Conservation (phyloP, 1,140 invertebrate genomes). For the Zaprionus ghesquierei region DNA sequence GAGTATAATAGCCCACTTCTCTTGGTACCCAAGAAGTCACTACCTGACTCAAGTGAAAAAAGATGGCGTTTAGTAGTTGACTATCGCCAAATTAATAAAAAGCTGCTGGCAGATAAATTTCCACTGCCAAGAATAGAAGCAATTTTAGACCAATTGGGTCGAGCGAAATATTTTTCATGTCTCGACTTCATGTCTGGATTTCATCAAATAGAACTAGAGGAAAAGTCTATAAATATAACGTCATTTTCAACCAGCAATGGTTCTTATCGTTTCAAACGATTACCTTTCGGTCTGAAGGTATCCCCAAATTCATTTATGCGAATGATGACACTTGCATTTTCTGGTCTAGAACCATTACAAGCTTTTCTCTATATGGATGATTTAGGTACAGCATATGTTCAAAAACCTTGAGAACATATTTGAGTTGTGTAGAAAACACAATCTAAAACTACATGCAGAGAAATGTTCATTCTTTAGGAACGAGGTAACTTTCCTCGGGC, state of each 20-base stretch:
- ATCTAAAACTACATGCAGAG: background rate
- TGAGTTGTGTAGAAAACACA: background rate
- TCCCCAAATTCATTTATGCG: slow-evolving; percentile 3
- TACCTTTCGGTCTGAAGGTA: slow-evolving; percentile 3
- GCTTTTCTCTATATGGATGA: slow-evolving; percentile 2
- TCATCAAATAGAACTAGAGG: slow-evolving; percentile 1
- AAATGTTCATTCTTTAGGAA: too few species aligned
- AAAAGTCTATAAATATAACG: slow-evolving; percentile 12
- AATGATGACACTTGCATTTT: slow-evolving; percentile 14
- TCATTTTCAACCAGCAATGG: background rate
- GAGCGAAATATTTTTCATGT: slow-evolving; percentile 17
- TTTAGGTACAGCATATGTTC: background rate
- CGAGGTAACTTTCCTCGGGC: background rate
- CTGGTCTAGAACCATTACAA: too few species aligned
- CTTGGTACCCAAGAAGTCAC: too few species aligned
- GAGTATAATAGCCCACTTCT: too few species aligned
- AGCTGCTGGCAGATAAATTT: too few species aligned
- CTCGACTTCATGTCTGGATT: slow-evolving; percentile 9
- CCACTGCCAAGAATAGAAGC: too few species aligned
- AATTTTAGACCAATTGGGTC: slow-evolving; percentile 3
- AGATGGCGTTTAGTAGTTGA: background rate
- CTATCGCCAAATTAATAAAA: background rate
- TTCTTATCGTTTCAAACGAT: background rate
- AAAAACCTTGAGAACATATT: slow-evolving; percentile 3
- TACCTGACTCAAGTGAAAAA: too few species aligned